phyloP scores from a whole-genome alignment of 2,797 vertebrate species.

The Bovichtus variegatus region DNA sequence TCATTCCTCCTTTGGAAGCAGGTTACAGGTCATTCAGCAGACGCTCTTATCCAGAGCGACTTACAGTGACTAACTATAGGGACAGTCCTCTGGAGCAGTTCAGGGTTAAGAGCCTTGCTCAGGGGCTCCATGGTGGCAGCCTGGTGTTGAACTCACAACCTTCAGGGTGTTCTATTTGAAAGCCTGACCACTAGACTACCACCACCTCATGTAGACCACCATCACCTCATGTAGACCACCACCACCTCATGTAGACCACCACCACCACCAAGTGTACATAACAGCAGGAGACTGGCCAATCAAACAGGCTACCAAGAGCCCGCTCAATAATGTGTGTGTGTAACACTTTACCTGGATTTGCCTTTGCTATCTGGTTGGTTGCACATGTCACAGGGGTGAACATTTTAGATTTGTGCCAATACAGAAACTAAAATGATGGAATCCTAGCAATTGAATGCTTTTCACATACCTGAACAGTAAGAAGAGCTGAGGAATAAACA shows the following conservation, averaged over 20 bases:
- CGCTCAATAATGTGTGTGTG: constrained; percentile 36
- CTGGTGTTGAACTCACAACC: too few species aligned
- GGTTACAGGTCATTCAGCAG: too few species aligned
- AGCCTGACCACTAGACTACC: too few species aligned
- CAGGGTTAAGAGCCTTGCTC: too few species aligned
- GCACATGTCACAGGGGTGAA: constrained; percentile 6
- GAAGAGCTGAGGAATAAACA: not conserved
- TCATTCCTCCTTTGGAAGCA: not conserved
- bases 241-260: too few species aligned
- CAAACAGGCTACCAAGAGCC: constrained; percentile 22
- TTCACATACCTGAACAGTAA: not conserved
- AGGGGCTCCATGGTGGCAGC: too few species aligned
- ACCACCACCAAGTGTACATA: constrained; percentile 25
- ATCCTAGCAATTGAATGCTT: not conserved
- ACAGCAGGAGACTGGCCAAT: constrained; percentile 28
- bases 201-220: too few species aligned
- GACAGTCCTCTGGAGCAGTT: too few species aligned
- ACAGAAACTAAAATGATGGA: not conserved
- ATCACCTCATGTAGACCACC: too few species aligned
- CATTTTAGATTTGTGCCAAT: not conserved
- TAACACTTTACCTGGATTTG: constrained; percentile 32
- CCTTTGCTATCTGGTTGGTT: constrained; percentile 12
- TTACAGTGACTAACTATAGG: too few species aligned
- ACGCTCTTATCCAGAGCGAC: too few species aligned
- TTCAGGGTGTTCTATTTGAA: too few species aligned